Conservation (phyloP, 2,888 invertebrate genomes). For the Amblyjoppa fuscipennis region DNA sequence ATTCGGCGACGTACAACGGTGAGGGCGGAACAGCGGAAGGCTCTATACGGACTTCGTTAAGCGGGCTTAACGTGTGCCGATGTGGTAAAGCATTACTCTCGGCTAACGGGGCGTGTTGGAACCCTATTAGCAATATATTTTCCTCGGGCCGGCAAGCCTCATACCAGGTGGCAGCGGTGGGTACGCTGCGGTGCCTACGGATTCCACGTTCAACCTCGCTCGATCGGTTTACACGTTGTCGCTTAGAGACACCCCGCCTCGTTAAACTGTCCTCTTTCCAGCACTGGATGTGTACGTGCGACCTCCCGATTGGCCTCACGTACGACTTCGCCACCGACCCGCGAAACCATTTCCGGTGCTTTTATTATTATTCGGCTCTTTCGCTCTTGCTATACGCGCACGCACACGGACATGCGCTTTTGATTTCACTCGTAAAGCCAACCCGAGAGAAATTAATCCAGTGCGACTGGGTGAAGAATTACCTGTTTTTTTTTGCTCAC, state of each 20-base stretch:
- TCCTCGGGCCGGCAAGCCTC: slow-evolving; percentile 76
- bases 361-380: slow-evolving; percentile 6
- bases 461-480: not conserved
- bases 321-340: not conserved
- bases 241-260: slow-evolving; percentile 69
- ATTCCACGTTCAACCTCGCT: slow-evolving; percentile 65
- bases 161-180: slow-evolving; percentile 68
- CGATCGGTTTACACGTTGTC: slow-evolving; percentile 77
- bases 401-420: not conserved
- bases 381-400: not conserved
- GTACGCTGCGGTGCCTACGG: slow-evolving; percentile 66
- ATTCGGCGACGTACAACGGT: slow-evolving; percentile 45
- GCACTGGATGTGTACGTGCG: slow-evolving; percentile 15
- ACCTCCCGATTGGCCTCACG: slow-evolving; percentile 5
- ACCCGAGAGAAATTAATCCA: not conserved
- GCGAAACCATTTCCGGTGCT: not conserved
- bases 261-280: slow-evolving; percentile 61
- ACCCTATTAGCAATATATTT: slow-evolving; percentile 84
- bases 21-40: slow-evolving; percentile 60
- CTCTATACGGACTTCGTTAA: slow-evolving; percentile 76
- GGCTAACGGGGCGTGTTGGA: slow-evolving; percentile 81
- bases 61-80: slow-evolving; percentile 80
- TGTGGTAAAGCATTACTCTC: slow-evolving; percentile 81
- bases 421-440: not conserved
- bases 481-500: not conserved